Conservation (phyloP, 2,888 invertebrate species). For the Andrena bucephala region DNA sequence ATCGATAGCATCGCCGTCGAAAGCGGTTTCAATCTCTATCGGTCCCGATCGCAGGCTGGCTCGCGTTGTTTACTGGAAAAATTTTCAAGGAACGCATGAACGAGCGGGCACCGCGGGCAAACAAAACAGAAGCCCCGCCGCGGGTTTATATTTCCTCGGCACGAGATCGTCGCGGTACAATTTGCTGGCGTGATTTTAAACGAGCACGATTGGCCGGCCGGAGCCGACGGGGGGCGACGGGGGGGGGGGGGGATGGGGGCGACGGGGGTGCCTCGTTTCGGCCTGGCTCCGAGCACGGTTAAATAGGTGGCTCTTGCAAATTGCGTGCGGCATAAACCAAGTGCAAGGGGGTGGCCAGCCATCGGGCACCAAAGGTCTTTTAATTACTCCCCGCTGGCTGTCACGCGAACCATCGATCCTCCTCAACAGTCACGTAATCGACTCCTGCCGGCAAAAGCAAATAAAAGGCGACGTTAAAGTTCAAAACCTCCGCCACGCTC, state of each 20-base stretch:
- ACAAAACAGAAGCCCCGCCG: not conserved
- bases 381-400: constrained; percentile 62
- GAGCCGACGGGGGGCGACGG: not conserved
- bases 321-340: constrained; percentile 56
- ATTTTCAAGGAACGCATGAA: constrained; percentile 5
- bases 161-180: constrained; percentile 1
- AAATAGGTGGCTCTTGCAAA: constrained; percentile 39
- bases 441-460: constrained; percentile 27
- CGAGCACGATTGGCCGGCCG: constrained; percentile 9
- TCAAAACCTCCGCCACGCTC: constrained; percentile 6
- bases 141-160: not conserved
- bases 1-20: constrained; percentile 6
- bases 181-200: constrained; percentile 24
- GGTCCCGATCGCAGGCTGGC: not conserved
- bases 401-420: constrained; percentile 67
- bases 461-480: constrained; percentile 44
- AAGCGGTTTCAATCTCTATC: not conserved
- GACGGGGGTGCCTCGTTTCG: not conserved
- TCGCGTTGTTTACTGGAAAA: constrained; percentile 16
- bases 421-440: constrained; percentile 58
- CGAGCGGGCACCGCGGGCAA: constrained; percentile 2
- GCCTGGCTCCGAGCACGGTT: not conserved
- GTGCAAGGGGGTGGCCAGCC: constrained; percentile 26
- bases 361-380: constrained; percentile 55
- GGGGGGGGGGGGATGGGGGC: not conserved